Base-by-base conservation (phyloP, 2,888 invertebrate genomes). In the Hedychridium roseum region DNA sequence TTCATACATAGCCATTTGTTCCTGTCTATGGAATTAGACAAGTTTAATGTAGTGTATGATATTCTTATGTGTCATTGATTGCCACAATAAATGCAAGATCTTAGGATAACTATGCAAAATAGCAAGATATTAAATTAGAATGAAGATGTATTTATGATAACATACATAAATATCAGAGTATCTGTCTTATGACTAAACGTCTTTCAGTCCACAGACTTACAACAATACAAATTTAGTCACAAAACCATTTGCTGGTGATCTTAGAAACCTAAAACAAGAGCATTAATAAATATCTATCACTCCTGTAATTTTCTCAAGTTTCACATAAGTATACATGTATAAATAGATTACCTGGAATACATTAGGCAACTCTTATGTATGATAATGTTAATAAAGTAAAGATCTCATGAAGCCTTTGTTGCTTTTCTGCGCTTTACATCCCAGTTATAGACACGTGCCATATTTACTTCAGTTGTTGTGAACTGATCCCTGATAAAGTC, bases 371-470 rank as follows among this genome's bases (percentile, higher is more conserved):
- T 27, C 7, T 47, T 21, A 26, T 6, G 21, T 44, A 35, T 42
- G 30, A 43, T 43, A 31, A 12, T 28, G 52, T 43, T 36, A 11
- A 27, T 21, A 20, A 44, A 14, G 11, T 34, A 23, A n/a, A 15
- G 26, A 7, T 37, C 47, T 63, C 44, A 63, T 51, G 57, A 51
- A 1, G 50, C 16, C 47, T 87, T 88, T 28, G 86, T 87, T 27
- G 90, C 88, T 80, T 94, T 91, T 59, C 94, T 87, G 73, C 89
- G 86, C 79, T 96, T 97, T 2, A 98, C 95, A 81, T 97, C 94
- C 97, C 97, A 97, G 80, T 98, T 98, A 79, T 93, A 97, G 16
- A 98, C 94, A 75, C 98, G 84, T 20, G 98, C 97, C 94, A 98
- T 97, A 79, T 97, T 98, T 16, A 98, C 98, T 87, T 99, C 98